These are phyloP conservation scores for Leptodactylus fallax DNA, from an alignment of 2,797 vertebrate genomes.

Conservation along the genomic window DNA sequence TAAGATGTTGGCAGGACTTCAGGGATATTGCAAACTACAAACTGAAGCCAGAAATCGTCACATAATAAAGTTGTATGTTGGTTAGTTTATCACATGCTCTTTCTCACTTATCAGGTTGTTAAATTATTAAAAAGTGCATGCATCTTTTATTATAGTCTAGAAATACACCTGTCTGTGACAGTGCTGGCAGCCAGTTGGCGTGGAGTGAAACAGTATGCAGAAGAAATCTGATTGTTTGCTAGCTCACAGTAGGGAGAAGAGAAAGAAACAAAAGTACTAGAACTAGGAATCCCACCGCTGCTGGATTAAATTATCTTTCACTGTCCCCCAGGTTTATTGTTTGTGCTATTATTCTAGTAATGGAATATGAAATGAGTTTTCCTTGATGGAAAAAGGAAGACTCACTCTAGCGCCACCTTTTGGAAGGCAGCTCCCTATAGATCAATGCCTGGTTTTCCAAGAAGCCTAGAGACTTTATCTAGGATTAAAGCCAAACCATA, in stretches of 20 bases:
- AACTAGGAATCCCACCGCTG: not conserved
- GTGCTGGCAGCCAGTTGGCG: not conserved
- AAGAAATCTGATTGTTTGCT: not conserved
- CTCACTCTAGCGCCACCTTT: no score
- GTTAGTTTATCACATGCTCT: not conserved
- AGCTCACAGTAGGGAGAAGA: not conserved
- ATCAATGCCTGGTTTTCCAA: no score
- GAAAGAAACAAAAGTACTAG: not conserved
- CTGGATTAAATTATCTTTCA: no score
- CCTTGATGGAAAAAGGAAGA: no score
- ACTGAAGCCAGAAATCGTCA: not conserved
- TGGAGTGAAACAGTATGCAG: not conserved
- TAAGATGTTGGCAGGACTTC: conserved; percentile 23
- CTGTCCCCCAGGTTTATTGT: no score
- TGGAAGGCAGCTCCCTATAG: no score
- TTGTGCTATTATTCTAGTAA: no score
- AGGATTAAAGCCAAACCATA: no score
- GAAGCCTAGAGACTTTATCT: no score
- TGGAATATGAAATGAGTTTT: no score
- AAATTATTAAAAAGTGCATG: conserved; percentile 25
- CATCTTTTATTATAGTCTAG: conserved; percentile 6
- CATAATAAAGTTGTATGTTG: conserved; percentile 1
- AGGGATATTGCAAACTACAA: conserved; percentile 39
- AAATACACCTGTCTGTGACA: not conserved
- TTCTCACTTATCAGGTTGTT: conserved; percentile 3